Evolutionary conservation across 37 sponge, comb jelly and placozoan genomes (phyloP), one percentile per base, ranked within the genome.

Genomic region (Mnemiopsis leidyi): DNA sequence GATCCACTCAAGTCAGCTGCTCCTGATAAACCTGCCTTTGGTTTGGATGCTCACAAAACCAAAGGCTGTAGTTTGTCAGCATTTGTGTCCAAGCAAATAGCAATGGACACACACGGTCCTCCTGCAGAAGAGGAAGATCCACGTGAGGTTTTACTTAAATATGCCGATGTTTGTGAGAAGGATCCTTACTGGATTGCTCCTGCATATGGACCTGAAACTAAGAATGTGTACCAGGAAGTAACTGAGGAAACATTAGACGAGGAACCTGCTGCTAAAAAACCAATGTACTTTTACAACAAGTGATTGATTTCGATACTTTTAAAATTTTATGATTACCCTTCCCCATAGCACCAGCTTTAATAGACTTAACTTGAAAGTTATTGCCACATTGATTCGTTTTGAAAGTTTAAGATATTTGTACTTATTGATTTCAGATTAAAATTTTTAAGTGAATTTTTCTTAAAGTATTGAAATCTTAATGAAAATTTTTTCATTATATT

Each of bases 151-250:
- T 69, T 98, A 31, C 95, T 98, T 28, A 96, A 96, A 93, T 96
- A 96, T 93, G 98, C 97, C 20, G 95, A 98, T 92, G 94, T 94
- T 68, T 75, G 94, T 88, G 68, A 92, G 31, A 95, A 96, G 28
- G 95, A 96, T 88, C 98, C 98, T 5, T 96, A 94, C 75, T 98
- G 95, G 94, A 79, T 98, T 37, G 94, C 96, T 73, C 98, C 98
- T 69, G 98, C 98, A 13, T 98, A 98, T 85, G 90, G 90, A 23
- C 90, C 90, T 28, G 90, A 85, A 40, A 85, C 48, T 23, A 85
- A 85, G 24, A 85, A 85, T 85, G 48, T 85, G 23, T 85, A 85
- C 48, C 90, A 85, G 26, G 61, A 85, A 5, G 90, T 85, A 23
- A 85, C 90, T 28, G 61, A 85, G 35, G 90, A 85, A n/a, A 85